Conservation (phyloP, 2,888 invertebrate species). For the Pseudanteris insignis region DNA sequence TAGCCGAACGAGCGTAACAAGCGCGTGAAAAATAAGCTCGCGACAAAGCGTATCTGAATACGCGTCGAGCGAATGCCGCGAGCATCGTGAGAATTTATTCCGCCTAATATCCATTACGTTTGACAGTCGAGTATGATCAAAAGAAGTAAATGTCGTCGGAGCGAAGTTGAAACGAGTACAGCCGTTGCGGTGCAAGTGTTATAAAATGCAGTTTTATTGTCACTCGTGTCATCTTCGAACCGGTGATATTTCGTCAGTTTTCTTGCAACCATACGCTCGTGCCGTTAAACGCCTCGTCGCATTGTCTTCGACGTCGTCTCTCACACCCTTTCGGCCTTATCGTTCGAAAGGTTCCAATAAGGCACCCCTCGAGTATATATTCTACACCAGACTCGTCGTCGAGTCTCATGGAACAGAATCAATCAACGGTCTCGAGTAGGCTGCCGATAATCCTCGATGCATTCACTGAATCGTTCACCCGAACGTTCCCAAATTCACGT, state of each 20-base stretch:
- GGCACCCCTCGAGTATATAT: conserved; percentile 30
- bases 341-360: conserved; percentile 13
- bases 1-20: conserved; percentile 8
- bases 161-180: conserved; percentile 40
- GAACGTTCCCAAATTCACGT: conserved; percentile 20
- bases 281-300: background rate
- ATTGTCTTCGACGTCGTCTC: conserved; percentile 3
- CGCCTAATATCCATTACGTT: conserved; percentile 21
- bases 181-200: conserved; percentile 27
- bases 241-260: conserved; percentile 20
- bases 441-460: conserved; percentile 40
- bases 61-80: no score
- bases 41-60: no score
- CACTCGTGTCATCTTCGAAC: conserved; percentile 41
- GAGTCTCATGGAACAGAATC: conserved; percentile 34
- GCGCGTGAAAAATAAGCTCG: conserved; percentile 14
- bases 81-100: no score
- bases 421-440: conserved; percentile 46
- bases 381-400: conserved; percentile 32
- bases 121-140: conserved; percentile 38
- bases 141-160: conserved; percentile 32
- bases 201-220: conserved; percentile 41
- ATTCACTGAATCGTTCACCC: conserved; percentile 17
- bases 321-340: no score
- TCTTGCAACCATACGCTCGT: no score